These are phyloP conservation scores for Siniperca chuatsi DNA, from an alignment of 2,113 vertebrate species.

Conservation along the genomic window DNA sequence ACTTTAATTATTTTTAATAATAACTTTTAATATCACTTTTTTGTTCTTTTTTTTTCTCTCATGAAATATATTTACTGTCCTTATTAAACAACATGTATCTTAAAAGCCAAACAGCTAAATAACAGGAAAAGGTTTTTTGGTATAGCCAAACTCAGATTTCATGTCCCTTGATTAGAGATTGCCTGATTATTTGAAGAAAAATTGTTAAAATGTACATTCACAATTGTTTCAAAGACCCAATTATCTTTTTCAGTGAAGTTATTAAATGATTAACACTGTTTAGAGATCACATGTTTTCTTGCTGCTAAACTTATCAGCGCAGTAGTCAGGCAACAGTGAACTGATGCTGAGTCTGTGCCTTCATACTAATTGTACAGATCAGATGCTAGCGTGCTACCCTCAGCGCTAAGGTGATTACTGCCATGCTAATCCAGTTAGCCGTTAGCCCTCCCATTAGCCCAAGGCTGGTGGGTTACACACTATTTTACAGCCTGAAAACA, in stretches of 20 bases:
- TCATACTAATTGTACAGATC: slow-evolving; percentile 36
- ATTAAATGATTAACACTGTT: not conserved
- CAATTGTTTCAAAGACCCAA: not conserved
- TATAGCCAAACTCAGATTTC: not conserved
- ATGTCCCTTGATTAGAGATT: not conserved
- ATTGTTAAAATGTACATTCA: not conserved
- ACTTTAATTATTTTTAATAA: not conserved
- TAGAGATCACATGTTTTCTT: not conserved
- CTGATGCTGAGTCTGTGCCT: not conserved
- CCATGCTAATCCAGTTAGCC: slow-evolving; percentile 65
- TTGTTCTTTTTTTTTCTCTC: not conserved
- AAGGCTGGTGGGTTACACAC: slow-evolving; percentile 1
- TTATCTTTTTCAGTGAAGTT: not conserved
- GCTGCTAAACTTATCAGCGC: not conserved
- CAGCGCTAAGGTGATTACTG: slow-evolving; percentile 58
- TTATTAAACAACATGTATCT: not conserved
- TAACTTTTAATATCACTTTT: not conserved
- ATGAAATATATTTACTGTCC: not conserved
- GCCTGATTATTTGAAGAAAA: not conserved
- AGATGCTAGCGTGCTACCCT: slow-evolving; percentile 30
- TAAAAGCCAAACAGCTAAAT: not conserved
- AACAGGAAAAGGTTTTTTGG: not conserved
- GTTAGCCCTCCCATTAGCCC: slow-evolving; percentile 4
- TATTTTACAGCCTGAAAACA: slow-evolving; percentile 22
- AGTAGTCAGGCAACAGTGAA: not conserved